Evolutionary conservation across 2,888 invertebrate species (phyloP).

Genomic region (Poecilus cupreus): DNA sequence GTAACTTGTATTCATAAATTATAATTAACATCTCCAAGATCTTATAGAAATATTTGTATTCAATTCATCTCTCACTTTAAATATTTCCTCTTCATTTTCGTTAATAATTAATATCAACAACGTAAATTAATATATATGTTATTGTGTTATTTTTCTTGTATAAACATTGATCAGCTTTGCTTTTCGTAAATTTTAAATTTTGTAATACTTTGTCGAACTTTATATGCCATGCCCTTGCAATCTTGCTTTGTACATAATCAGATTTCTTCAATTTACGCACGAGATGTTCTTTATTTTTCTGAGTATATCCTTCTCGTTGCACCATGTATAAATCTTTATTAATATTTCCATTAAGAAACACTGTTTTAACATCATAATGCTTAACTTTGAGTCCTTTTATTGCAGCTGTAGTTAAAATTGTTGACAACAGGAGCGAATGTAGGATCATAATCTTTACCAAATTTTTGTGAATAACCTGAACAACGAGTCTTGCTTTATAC

Average conservation of each 20-base stretch:
- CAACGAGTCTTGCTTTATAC: conserved; percentile 66
- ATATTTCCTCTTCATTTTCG: neutral
- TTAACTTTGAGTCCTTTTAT: conserved; percentile 60
- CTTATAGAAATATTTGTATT: neutral
- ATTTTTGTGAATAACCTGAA: conserved; percentile 64
- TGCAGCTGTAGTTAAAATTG: conserved; percentile 65
- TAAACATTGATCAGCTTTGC: neutral
- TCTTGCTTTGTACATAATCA: conserved; percentile 66
- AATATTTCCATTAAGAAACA: conserved; percentile 63
- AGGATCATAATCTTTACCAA: conserved; percentile 65
- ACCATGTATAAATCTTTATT: conserved; percentile 62
- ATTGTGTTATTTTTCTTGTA: neutral
- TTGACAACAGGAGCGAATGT: conserved; percentile 67
- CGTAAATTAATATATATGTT: neutral
- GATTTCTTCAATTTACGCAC: conserved; percentile 62
- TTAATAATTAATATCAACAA: neutral
- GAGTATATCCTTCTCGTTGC: conserved; percentile 61
- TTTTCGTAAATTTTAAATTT: neutral
- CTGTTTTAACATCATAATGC: conserved; percentile 64
- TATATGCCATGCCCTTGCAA: conserved; percentile 63
- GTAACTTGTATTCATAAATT: neutral
- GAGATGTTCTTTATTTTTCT: conserved; percentile 55
- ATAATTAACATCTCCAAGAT: neutral
- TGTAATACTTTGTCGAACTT: no score
- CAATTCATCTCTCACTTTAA: neutral